Percentiles rank a stretch among this genome's conserved stretches.
phyloP scores from a whole-genome alignment of 2,113 vertebrate genomes.

The Trachemys scripta region DNA sequence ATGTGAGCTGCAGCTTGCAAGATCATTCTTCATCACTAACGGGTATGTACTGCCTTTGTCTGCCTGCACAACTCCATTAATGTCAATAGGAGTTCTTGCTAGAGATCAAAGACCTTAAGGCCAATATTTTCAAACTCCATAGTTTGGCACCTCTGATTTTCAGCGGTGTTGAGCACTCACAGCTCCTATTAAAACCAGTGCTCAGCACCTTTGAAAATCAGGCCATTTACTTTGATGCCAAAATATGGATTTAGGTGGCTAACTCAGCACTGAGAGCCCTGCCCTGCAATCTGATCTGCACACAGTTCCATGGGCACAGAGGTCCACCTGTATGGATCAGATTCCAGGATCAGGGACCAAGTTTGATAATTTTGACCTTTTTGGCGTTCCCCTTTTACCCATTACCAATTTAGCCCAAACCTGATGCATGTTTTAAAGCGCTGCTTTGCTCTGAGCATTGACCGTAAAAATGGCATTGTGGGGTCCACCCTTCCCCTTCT shows the following conservation, averaged over 20 bases:
- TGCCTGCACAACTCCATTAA: neutral
- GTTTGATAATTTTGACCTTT: neutral
- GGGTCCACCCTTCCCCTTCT: neutral
- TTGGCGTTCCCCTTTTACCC: neutral
- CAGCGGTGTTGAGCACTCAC: neutral
- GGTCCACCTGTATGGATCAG: neutral
- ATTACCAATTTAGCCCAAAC: neutral
- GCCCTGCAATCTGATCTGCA: neutral
- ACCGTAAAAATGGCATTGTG: neutral
- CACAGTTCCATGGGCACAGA: neutral
- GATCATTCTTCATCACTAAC: neutral
- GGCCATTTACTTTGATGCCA: neutral
- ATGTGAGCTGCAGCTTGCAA: neutral
- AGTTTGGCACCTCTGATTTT: neutral
- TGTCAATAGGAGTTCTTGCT: neutral
- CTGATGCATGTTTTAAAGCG: rapidly evolving
- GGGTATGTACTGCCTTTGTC: neutral
- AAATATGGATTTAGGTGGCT: neutral
- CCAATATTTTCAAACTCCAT: rapidly evolving
- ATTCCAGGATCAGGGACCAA: neutral
- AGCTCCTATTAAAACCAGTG: neutral
- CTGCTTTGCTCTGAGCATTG: neutral
- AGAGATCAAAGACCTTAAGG: rapidly evolving
- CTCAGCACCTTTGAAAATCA: neutral
- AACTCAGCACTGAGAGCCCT: neutral